Evolutionary conservation across 2,888 invertebrate species (phyloP).

Genomic region (Andrena dorsata): DNA sequence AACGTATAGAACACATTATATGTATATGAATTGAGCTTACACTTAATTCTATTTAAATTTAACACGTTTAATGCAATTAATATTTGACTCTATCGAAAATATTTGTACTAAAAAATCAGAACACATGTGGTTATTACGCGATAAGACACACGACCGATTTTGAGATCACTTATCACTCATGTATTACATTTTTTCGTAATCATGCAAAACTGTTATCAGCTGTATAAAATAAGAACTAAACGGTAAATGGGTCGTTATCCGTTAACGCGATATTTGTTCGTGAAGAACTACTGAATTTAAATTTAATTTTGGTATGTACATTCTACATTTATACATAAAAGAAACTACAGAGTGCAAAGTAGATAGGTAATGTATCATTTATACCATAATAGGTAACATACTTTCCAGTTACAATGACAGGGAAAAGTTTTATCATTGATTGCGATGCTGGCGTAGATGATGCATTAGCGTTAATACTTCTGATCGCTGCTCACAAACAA

Average conservation of each 20-base stretch:
- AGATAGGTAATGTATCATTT: not conserved
- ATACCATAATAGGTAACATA: not conserved
- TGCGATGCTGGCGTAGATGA: constrained; percentile 89
- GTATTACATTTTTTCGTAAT: not conserved
- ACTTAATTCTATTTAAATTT: not conserved
- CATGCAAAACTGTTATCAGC: not conserved
- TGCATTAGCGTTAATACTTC: constrained; percentile 87
- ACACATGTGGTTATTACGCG: not conserved
- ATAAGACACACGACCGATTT: not conserved
- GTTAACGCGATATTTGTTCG: too few relatives aligned
- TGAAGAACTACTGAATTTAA: not conserved
- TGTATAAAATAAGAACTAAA: not conserved
- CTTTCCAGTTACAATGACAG: constrained; percentile 57
- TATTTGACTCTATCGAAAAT: not conserved
- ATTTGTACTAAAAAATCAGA: not conserved
- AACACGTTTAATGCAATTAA: not conserved
- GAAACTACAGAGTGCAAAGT: too few relatives aligned
- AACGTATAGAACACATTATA: not conserved
- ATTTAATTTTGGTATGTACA: not conserved
- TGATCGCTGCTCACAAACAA: constrained; percentile 86
- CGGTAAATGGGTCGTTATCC: too few relatives aligned
- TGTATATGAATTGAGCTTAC: not conserved
- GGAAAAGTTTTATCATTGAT: constrained; percentile 86
- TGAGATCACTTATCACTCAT: not conserved
- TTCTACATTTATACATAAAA: not conserved